Evolutionary conservation across 2,113 vertebrate species (phyloP), one percentile per base, ranked within the genome.

Genomic region (Festucalex cinctus): DNA sequence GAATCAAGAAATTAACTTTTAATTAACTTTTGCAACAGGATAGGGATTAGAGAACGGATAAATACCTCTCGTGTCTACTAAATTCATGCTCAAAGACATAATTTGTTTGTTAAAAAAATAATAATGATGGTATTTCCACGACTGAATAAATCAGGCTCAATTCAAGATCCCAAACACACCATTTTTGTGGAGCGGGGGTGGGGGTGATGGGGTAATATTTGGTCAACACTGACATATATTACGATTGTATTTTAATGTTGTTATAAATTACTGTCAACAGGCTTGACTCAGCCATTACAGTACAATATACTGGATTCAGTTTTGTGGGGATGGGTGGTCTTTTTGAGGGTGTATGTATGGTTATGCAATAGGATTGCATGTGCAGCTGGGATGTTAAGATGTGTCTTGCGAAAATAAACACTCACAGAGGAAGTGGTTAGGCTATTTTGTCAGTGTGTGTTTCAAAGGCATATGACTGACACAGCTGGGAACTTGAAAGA

Each of bases 331-430:
- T 62, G 22, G 17, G 66, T 39, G 35, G 75, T 26, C 37, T 67
- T 66, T 51, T 32, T 8, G 35, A 16, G 63, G 2, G 4, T 32
- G 28, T 32, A 32, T 54, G 51, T 62, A 51, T 37, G 43, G 63
- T 64, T 73, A 63, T 65, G 56, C 9, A 71, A 24, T 9, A 35
- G 57, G 71, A 62, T 32, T 64, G 41, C 36, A 63, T 53, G 37
- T 58, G 56, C 68, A 76, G 85, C 76, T 83, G 74, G 44, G 74
- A 71, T 39, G 28, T 59, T 69, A 69, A 53, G 56, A 74, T 66
- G 56, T 26, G 59, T n/a, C 53, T 61, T 78, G 73, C 76, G 59
- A 78, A 75, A 87, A 80, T 37, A 81, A 79, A 73, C 74, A 80
- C 3, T 36, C 17, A 35, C 6, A 19, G 32, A 39, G 24, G 1